Evolutionary conservation across 1,140 invertebrate species (phyloP), one percentile per base, ranked within the genome.

Genomic region (Eciton burchellii): DNA sequence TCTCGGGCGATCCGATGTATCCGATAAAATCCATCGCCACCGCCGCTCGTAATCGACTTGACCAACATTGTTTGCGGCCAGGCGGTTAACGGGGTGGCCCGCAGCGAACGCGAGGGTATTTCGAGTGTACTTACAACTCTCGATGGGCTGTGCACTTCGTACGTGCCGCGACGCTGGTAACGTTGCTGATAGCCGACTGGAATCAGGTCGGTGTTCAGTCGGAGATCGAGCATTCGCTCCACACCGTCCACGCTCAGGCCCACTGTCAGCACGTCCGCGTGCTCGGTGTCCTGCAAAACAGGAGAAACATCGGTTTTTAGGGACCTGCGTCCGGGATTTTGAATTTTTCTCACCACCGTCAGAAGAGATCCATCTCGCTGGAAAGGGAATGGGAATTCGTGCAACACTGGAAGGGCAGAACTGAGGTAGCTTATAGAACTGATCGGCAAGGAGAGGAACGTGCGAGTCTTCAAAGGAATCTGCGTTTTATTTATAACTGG

Each of bases 161-260:
- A 95, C 88, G 93, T 90, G 47, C 96, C 96, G 3, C 16, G 93
- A 86, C 96, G 94, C 92, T 98, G 97, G 91, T 96, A 95, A 84
- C 95, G 95, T 89, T 97, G 94, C 90, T 97, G 96, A 93, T 97
- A 97, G 82, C 95, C 95, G 52, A 95, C 94, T 0, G 97, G 95
- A 73, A 98, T 94, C 35, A 98, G 94, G 89, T 97, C 95, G 87
- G 96, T 96, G 93, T 98, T 98, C 84, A 97, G 94, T 88, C 96
- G 95, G 63, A 98, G 94, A 92, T 98, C 97, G 87, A 97, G 93
- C 70, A 96, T 91, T 57, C 96, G 94, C 65, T 96, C 94, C 89
- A 95, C 93, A 29, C 95, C 96, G 87, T 96, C 95, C 49, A 97
- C 91, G 84, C 95, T 94, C 89, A 97, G 95, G 57, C 93, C 95